Percentiles rank a stretch among this genome's conserved stretches.
Conservation (phyloP, 2,113 vertebrate genomes). For the Serinus canaria region DNA sequence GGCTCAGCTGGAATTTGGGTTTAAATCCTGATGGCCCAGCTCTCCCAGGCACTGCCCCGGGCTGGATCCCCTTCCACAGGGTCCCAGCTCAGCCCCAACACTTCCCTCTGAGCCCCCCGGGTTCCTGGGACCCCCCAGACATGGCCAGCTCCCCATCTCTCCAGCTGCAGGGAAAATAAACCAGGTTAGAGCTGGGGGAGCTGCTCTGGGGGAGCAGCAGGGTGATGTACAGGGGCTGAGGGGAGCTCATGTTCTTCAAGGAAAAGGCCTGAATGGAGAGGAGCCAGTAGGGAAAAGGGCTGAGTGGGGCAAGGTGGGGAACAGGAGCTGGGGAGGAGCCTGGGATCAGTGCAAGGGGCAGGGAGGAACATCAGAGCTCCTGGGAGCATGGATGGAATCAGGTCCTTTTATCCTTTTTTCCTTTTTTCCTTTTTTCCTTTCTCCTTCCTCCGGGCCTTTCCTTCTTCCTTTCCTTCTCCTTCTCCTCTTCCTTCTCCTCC, state of each 20-base stretch:
- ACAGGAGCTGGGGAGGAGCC: background rate
- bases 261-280: background rate
- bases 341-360: background rate
- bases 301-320: background rate
- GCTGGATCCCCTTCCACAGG: background rate
- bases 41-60: background rate
- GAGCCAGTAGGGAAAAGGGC: background rate
- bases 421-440: too few relatives aligned
- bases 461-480: too few relatives aligned
- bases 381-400: accelerated
- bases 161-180: background rate
- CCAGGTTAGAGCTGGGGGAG: background rate
- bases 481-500: too few relatives aligned
- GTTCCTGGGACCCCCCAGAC: background rate
- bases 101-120: background rate
- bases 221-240: background rate
- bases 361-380: background rate
- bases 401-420: too few relatives aligned
- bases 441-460: too few relatives aligned
- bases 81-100: background rate
- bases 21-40: too few relatives aligned
- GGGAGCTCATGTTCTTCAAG: background rate
- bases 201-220: background rate
- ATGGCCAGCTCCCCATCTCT: background rate
- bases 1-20: too few relatives aligned